Base-by-base conservation (phyloP, 2,113 vertebrate species). In the Lipophrys pholis region DNA sequence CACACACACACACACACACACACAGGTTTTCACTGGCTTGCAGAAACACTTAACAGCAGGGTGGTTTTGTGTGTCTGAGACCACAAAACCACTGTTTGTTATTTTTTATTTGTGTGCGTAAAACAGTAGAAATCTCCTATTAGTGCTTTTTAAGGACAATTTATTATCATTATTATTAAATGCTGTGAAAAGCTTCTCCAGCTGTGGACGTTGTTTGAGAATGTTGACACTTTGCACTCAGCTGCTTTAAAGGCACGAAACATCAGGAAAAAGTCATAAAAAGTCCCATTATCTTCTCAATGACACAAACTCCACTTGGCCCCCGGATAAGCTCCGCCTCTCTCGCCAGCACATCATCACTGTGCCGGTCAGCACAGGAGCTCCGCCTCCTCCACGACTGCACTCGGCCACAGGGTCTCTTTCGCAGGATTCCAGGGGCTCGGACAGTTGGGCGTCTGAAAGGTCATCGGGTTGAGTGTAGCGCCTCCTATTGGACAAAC, bases 401-500 rank as follows among this genome's bases (percentile, higher is more conserved):
- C 30, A 8, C 40, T 0, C 41, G 5, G 39, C 54, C 0, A 2
- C 75, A 8, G 83, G 61, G 43, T 68, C 14, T 81, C 56, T 53
- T n/a, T 60, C 49, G 11, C 60, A 8, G 45, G 8, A 6, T 7
- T 17, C 5, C 60, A 35, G 62, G 81, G 75, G 53, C 49, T 69
- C 4, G 21, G 21, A 30, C 21, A 30, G 21, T 4, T 30, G 0
- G 3, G 1, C 7, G 1, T 0, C 15, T 2, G 6, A 35, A 11
- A 5, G 11, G 0, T 80, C 69, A 75, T 17, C 54, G 12, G 40
- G 49, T 45, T 3, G 21, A 30, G 21, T 30, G 21, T 2, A 30
- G 21, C 8, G 39, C 7, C 7, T 70, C 73, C 85, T 87, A 80
- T 11, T 0, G 38, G 14, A 53, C 11, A 69, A 49, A 71, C 6